Base-by-base conservation (phyloP, 2,113 vertebrate species). In the Peromyscus leucopus region DNA sequence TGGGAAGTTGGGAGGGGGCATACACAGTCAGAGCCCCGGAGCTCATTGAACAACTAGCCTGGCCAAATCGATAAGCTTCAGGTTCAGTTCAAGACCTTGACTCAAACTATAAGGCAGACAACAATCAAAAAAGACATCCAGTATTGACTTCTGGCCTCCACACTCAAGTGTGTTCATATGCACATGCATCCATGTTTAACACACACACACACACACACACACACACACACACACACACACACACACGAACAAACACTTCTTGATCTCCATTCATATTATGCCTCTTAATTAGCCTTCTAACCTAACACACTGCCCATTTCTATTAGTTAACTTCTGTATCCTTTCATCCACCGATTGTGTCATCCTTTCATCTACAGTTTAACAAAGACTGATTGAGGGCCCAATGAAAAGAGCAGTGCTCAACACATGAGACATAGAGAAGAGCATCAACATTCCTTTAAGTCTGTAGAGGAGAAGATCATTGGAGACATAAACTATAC, bases 401-500 rank as follows among this genome's bases (percentile, higher is more conserved):
- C 67, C 10, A 8, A 28, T 26, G 4, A 26, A 65, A 93, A 57
- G 17, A 90, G 7, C 33, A n/a, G 0, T 33, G 0, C 5, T 88
- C 51, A 89, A 55, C 42, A 9, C 11, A 75, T 48, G 67, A 89
- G 55, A 90, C 8, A 51, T 2, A 96, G 28, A 90, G 9, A 91
- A 95, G 71, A 39, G 16, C 9, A 51, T 87, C 48, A 0, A 33
- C 26, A 95, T 84, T 59, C 19, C 3, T 39, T 83, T 72, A 61
- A 67, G 8, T 59, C 75, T 76, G 67, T 22, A 39, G 4, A 8
- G 16, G 39, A 94, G 48, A 5, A 19, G 75, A 74, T 11, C 78
- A 86, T 90, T 16, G 93, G 46, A 61, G 22, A 94, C 9, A 42
- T 89, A 90, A 91, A 86, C 84, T 86, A 71, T 46, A 1, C n/a